Evolutionary conservation across 2,888 invertebrate genomes (phyloP).

Genomic region (Tachystola acroxantha): DNA sequence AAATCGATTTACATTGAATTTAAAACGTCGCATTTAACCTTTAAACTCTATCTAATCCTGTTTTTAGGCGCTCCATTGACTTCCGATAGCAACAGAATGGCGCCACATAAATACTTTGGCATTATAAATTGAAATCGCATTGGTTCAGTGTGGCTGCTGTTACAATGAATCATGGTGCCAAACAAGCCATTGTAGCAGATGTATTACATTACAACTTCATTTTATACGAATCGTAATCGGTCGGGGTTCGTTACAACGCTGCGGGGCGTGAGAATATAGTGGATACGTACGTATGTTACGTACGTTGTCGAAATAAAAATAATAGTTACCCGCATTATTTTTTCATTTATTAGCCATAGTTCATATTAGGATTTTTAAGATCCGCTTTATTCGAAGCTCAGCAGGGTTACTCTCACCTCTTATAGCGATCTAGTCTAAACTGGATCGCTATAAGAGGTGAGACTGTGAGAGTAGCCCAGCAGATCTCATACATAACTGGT

Average conservation of each 20-base stretch:
- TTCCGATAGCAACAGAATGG: conserved; percentile 23
- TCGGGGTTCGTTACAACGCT: conserved; percentile 33
- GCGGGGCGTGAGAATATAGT: conserved; percentile 18
- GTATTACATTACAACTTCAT: conserved; percentile 72
- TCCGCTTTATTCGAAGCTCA: no score
- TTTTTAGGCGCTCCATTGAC: conserved; percentile 41
- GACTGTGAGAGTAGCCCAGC: no score
- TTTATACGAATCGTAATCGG: conserved; percentile 61
- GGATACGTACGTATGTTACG: conserved; percentile 29
- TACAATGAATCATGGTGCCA: conserved; percentile 63
- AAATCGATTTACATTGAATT: no score
- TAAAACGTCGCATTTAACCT: conserved; percentile 7
- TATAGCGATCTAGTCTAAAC: no score
- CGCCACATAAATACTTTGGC: conserved; percentile 46
- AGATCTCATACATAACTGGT: no score
- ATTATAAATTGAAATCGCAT: conserved; percentile 54
- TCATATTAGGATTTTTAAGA: no score
- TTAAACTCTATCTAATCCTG: conserved; percentile 26
- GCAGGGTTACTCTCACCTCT: no score
- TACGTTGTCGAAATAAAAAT: no score
- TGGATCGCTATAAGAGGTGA: no score
- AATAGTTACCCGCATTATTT: no score
- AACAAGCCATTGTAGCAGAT: conserved; percentile 61
- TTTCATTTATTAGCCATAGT: no score
- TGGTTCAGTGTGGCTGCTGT: conserved; percentile 20